phyloP scores from a whole-genome alignment of 2,888 invertebrate species.

The Gordius sp. region DNA sequence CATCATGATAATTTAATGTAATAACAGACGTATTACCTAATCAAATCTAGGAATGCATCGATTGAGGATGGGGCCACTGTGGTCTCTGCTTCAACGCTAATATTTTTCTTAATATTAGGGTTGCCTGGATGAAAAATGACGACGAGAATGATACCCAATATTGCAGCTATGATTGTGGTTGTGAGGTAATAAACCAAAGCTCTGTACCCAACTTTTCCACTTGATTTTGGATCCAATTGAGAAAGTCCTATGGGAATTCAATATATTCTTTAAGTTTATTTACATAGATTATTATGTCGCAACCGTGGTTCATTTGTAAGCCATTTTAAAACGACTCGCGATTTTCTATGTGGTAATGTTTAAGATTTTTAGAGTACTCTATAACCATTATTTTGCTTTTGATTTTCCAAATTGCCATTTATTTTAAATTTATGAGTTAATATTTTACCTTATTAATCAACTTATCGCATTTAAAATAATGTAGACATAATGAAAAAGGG shows the following conservation, averaged over 20 bases:
- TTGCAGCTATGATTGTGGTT: conserved; percentile 40
- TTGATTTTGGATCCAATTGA: conserved; percentile 38
- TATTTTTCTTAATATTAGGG: conserved; percentile 27
- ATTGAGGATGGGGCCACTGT: conserved; percentile 29
- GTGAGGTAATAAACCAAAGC: conserved; percentile 39
- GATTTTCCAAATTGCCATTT: too few relatives aligned
- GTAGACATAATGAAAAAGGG: too few relatives aligned
- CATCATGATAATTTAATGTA: too few relatives aligned
- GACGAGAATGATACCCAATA: conserved; percentile 39
- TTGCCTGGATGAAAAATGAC: conserved; percentile 40
- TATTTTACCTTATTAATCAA: too few relatives aligned
- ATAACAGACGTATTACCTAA: conserved; percentile 41
- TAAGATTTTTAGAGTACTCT: too few relatives aligned
- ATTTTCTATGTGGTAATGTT: too few relatives aligned
- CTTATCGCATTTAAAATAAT: too few relatives aligned
- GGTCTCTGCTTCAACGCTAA: conserved; percentile 24
- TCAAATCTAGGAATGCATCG: conserved; percentile 62
- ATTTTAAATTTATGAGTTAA: too few relatives aligned
- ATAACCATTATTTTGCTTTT: too few relatives aligned
- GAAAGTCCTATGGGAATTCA: conserved; percentile 34
- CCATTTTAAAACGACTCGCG: too few relatives aligned
- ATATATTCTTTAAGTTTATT: conserved; percentile 15
- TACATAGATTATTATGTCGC: too few relatives aligned
- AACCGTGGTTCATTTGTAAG: too few relatives aligned
- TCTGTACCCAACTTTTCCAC: conserved; percentile 39